phyloP scores from a whole-genome alignment of 2,797 vertebrate species.

The Vipera ursinii region DNA sequence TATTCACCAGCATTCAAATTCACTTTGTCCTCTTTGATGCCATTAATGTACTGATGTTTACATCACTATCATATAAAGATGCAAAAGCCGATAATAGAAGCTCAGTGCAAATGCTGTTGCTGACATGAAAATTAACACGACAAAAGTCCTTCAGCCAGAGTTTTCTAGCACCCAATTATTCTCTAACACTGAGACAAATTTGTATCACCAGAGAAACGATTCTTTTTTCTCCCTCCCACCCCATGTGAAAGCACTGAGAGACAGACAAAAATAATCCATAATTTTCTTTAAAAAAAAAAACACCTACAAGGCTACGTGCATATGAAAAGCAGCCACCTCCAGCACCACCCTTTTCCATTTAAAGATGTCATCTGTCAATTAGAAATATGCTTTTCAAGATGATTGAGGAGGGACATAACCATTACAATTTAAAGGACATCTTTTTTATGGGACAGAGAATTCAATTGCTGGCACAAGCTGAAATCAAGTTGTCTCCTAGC shows the following conservation, averaged over 20 bases:
- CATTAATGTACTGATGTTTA: conserved; percentile 63
- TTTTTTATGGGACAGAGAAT: background rate
- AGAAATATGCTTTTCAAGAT: background rate
- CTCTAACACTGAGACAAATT: conserved; percentile 4
- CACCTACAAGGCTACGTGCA: background rate
- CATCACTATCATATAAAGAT: conserved; percentile 38
- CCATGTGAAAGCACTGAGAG: background rate
- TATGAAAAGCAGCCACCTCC: background rate
- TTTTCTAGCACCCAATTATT: conserved; percentile 42
- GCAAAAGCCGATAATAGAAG: conserved; percentile 34
- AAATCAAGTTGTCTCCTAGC: conserved; percentile 6
- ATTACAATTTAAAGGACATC: background rate
- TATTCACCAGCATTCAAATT: conserved; percentile 57
- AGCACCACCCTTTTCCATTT: background rate
- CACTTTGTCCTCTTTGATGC: conserved; percentile 49
- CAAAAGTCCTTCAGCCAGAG: conserved; percentile 31
- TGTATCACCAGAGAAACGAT: conserved; percentile 16
- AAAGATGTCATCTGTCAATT: background rate
- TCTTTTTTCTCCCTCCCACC: background rate
- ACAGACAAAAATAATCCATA: background rate
- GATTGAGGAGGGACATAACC: background rate
- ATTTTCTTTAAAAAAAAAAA: conserved; percentile 1
- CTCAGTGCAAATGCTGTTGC: conserved; percentile 38
- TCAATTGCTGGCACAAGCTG: background rate
- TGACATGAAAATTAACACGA: conserved; percentile 47